Conservation (phyloP, 2,113 vertebrate genomes). For the Campylomormyrus numenius region DNA sequence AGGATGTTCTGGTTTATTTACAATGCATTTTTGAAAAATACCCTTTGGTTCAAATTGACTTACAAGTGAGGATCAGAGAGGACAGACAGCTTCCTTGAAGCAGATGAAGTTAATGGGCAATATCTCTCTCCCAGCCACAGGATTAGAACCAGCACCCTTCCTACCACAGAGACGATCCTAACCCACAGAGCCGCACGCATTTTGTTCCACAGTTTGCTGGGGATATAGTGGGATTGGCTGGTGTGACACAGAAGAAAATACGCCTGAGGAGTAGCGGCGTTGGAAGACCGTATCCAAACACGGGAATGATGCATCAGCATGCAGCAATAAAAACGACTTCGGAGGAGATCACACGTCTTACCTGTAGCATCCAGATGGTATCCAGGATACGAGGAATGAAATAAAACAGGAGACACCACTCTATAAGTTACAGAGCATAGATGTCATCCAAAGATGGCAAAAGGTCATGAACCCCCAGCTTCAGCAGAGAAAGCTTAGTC, state of each 20-base stretch:
- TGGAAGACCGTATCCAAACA: neutral
- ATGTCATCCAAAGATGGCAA: neutral
- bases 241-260: neutral
- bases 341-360: neutral
- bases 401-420: neutral
- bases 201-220: neutral
- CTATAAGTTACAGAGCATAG: neutral
- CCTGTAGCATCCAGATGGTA: neutral
- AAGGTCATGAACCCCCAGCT: neutral
- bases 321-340: neutral
- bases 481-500: neutral
- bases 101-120: neutral
- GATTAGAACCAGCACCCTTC: neutral
- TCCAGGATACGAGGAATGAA: neutral
- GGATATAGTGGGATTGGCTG: neutral
- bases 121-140: neutral
- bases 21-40: neutral
- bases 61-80: neutral
- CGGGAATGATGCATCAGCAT: neutral
- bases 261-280: neutral
- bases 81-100: neutral
- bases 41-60: neutral
- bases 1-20: neutral
- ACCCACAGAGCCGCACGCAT: neutral
- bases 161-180: neutral